Evolutionary conservation across 2,888 invertebrate species (phyloP), one percentile per base, ranked within the genome.

Genomic region (Melanophora roralis): DNA sequence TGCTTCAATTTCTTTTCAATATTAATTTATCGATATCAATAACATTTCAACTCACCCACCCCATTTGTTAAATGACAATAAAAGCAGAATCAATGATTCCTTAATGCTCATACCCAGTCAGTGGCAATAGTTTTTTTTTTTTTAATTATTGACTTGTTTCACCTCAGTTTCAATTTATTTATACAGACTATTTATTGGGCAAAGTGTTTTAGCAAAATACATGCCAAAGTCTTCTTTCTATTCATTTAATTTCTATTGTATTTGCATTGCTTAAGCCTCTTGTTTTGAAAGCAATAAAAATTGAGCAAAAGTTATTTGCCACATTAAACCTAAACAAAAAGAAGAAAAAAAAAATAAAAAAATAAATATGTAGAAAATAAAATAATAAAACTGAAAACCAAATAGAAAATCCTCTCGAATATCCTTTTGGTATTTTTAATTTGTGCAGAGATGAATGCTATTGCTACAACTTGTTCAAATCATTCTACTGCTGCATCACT

Each of bases 251-350:
- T 64, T 64, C 36, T 53, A 45, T 75, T 65, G 62, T 80, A 71
- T 80, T 80, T 80, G 51, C 64, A 81, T 81, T 78, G 85, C 84
- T 85, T 87, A 87, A 87, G 88, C 86, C 87, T 84, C 86, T 87
- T 87, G 87, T 87, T 87, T 85, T 85, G 80, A 83, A 83, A 83
- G 87, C 87, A 87, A 87, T 87, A 87, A 87, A 87, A 73, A 76
- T 62, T 73, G 68, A 76, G 76, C 76, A 80, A 80, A 80, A 76
- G 80, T 80, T 80, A 80, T 80, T 80, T 80, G 80, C 80, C 80
- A 76, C 76, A 76, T 67, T 80, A 80, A 76, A 64, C 77, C 65
- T 43, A 55, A 62, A 74, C 62, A 71, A 64, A 45, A 47, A 38
- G 4, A 32, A 47, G 32, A 62, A 34, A 55, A 43, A 38, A 38